phyloP scores from a whole-genome alignment of 2,797 vertebrate species.

The Lutjanus argentimaculatus region DNA sequence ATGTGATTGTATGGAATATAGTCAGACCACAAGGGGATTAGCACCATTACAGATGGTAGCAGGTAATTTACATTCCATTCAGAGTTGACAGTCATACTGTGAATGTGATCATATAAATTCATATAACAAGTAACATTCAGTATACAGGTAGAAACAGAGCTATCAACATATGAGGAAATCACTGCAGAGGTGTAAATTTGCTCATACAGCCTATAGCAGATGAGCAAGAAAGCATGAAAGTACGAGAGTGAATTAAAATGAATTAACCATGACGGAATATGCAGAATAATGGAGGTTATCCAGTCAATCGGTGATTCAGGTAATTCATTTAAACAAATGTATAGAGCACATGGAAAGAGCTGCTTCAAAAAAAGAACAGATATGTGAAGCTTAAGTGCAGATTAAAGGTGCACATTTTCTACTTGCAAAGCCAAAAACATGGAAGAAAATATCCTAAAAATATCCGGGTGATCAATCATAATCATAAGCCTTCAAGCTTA shows the following conservation, averaged over 20 bases:
- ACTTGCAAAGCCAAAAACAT: too few relatives aligned
- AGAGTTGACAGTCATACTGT: background rate
- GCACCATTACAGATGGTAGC: constrained; percentile 14
- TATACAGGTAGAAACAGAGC: background rate
- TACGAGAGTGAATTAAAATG: background rate
- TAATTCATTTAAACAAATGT: background rate
- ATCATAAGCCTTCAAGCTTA: too few relatives aligned
- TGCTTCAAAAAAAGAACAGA: background rate
- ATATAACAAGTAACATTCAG: background rate
- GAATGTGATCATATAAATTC: background rate
- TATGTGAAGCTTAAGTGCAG: background rate
- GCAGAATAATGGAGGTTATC: background rate
- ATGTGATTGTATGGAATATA: background rate
- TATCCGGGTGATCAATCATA: too few relatives aligned
- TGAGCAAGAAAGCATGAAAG: background rate
- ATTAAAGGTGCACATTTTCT: too few relatives aligned
- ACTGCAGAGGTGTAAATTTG: constrained; percentile 5
- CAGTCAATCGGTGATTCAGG: background rate
- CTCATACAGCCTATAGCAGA: background rate
- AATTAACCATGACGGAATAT: background rate
- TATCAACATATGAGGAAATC: background rate
- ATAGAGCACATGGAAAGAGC: background rate
- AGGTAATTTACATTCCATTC: constrained; percentile 30
- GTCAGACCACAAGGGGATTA: constrained; percentile 29
- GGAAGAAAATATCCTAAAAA: too few relatives aligned